These are phyloP conservation scores for Erethizon dorsatum DNA, from an alignment of 2,797 vertebrate species.

Conservation along the genomic window DNA sequence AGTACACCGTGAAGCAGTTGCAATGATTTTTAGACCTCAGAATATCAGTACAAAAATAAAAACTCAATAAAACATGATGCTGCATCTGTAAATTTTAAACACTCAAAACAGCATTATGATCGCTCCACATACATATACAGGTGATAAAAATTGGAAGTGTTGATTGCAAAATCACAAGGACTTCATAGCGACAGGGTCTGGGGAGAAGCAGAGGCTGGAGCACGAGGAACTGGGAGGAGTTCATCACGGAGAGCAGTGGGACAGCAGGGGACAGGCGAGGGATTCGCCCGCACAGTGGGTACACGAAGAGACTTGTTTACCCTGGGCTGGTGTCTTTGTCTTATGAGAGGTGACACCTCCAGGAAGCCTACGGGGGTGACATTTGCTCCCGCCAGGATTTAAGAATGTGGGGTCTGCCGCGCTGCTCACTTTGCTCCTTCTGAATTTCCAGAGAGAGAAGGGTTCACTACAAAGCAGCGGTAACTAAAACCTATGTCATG, in stretches of 20 bases:
- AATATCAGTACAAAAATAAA: background rate
- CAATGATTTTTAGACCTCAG: background rate
- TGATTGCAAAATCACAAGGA: background rate
- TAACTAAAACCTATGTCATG: too few relatives aligned
- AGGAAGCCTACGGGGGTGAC: too few relatives aligned
- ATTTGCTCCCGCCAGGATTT: rapidly evolving
- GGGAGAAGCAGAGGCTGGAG: background rate
- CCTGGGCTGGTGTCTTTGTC: background rate
- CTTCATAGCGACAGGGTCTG: background rate
- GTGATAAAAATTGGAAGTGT: background rate
- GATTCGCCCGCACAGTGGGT: too few relatives aligned
- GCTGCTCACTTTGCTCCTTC: background rate
- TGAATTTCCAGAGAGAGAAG: background rate
- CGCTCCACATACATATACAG: rapidly evolving
- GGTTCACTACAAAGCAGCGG: rapidly evolving
- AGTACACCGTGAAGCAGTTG: background rate
- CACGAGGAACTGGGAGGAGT: background rate
- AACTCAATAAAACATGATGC: background rate
- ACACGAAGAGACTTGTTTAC: rapidly evolving
- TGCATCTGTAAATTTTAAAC: background rate
- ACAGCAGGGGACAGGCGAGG: background rate
- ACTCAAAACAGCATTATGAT: background rate
- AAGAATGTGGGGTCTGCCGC: rapidly evolving
- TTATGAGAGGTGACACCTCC: rapidly evolving
- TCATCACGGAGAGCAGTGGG: background rate